Evolutionary conservation across 2,113 vertebrate genomes (phyloP).

Genomic region (Heteronetta atricapilla): DNA sequence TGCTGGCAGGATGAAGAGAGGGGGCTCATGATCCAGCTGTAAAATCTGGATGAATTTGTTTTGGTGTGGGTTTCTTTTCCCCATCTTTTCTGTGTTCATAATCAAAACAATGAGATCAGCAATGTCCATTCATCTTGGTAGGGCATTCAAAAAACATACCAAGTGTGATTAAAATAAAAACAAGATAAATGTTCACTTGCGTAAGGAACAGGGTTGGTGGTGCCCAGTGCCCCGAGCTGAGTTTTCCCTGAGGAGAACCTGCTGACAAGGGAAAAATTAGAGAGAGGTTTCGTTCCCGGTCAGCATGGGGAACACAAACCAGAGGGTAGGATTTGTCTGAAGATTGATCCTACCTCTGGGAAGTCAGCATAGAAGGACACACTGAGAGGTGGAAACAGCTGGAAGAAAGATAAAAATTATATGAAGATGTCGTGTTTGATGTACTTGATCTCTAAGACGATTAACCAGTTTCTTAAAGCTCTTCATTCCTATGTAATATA

Average conservation of each 20-base stretch:
- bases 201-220: neutral
- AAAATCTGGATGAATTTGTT: neutral
- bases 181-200: neutral
- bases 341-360: neutral
- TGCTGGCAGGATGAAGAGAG: constrained; percentile 3
- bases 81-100: neutral
- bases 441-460: neutral
- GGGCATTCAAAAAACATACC: neutral
- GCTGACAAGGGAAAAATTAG: neutral
- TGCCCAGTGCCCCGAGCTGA: neutral
- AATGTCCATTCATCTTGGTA: neutral
- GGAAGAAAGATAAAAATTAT: neutral
- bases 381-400: neutral
- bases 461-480: neutral
- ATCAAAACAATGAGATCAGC: neutral
- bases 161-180: neutral
- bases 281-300: neutral
- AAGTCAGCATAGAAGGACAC: neutral
- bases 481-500: neutral
- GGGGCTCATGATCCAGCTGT: neutral
- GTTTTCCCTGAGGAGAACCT: neutral
- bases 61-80: neutral
- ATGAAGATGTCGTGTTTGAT: neutral
- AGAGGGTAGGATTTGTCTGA: neutral
- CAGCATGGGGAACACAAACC: neutral